phyloP scores from a whole-genome alignment of 2,113 vertebrate genomes.

The Pollachius pollachius region DNA sequence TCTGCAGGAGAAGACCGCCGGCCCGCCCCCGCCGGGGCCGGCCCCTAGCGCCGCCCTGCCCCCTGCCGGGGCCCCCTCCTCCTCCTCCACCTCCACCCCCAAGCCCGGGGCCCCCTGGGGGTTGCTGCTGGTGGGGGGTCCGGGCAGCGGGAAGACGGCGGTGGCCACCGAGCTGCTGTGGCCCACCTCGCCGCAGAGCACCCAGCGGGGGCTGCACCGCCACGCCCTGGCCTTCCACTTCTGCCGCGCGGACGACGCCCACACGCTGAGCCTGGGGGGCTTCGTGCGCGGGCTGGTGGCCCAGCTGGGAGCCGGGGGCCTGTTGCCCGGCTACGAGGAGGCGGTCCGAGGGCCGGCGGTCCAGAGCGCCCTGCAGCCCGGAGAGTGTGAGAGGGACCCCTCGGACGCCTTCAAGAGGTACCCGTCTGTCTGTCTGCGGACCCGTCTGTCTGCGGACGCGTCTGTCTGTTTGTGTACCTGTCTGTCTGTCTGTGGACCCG shows the following conservation, averaged over 20 bases:
- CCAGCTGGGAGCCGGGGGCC: conserved; percentile 84
- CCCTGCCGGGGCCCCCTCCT: conserved; percentile 72
- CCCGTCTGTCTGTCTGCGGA: no score
- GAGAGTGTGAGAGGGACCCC: conserved; percentile 94
- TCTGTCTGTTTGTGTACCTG: background rate
- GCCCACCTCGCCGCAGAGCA: conserved; percentile 83
- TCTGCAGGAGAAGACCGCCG: conserved; percentile 92
- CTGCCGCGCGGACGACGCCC: conserved; percentile 92
- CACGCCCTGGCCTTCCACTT: conserved; percentile 92
- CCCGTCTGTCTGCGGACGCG: no score
- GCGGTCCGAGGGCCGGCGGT: conserved; percentile 86
- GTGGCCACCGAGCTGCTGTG: conserved; percentile 92
- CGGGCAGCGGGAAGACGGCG: conserved; percentile 93
- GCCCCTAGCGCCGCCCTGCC: conserved; percentile 43
- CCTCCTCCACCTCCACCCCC: conserved; percentile 70
- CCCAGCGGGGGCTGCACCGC: conserved; percentile 84
- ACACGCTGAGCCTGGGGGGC: conserved; percentile 86
- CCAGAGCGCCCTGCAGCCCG: conserved; percentile 84
- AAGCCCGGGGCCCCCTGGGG: conserved; percentile 85
- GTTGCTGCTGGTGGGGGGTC: conserved; percentile 91
- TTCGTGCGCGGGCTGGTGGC: conserved; percentile 85
- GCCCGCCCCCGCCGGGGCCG: conserved; percentile 64
- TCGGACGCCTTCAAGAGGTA: conserved; percentile 97
- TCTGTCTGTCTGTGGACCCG: background rate
- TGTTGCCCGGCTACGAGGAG: conserved; percentile 88